A percentile compares a stretch with the other conserved stretches of the same genome.
These are phyloP conservation scores for Andrena dorsata DNA, from an alignment of 2,888 invertebrate species.

Conservation along the genomic window DNA sequence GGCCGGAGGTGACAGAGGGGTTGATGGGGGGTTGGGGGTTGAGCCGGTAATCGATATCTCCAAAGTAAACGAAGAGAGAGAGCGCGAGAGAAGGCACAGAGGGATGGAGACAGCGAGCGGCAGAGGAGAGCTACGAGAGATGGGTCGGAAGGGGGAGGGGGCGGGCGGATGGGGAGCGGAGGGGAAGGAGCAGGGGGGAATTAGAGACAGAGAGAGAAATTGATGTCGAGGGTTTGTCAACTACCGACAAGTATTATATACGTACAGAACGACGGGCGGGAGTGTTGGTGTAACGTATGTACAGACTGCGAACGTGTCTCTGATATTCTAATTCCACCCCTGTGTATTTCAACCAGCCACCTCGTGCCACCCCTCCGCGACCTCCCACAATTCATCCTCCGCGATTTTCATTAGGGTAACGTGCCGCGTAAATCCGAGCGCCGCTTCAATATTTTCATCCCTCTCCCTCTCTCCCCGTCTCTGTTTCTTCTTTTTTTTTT, in stretches of 20 bases:
- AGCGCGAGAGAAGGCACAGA: slow-evolving; percentile 63
- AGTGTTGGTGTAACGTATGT: slow-evolving; percentile 61
- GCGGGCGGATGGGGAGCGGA: slow-evolving; percentile 24
- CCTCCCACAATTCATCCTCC: slow-evolving; percentile 64
- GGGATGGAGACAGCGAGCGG: slow-evolving; percentile 48
- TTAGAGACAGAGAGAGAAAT: slow-evolving; percentile 77
- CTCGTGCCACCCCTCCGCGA: slow-evolving; percentile 33
- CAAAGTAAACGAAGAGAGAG: slow-evolving; percentile 83
- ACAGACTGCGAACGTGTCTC: slow-evolving; percentile 68
- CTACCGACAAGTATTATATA: slow-evolving; percentile 81
- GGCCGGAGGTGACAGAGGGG: slow-evolving; percentile 70
- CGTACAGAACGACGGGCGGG: slow-evolving; percentile 60
- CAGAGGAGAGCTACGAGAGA: slow-evolving; percentile 34
- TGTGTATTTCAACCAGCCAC: slow-evolving; percentile 66
- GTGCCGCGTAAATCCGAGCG: slow-evolving; percentile 77
- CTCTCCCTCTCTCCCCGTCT: slow-evolving; percentile 37
- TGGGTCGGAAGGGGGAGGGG: slow-evolving; percentile 50
- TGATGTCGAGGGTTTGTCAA: slow-evolving; percentile 83
- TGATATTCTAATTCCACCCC: slow-evolving; percentile 79
- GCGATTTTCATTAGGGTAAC: slow-evolving; percentile 82
- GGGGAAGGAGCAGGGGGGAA: slow-evolving; percentile 52
- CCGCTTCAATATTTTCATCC: slow-evolving; percentile 62
- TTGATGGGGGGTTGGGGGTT: slow-evolving; percentile 79
- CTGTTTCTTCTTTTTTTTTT: slow-evolving; percentile 20
- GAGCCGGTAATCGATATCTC: slow-evolving; percentile 84